These are phyloP conservation scores for Nyctereutes procyonoides DNA, from an alignment of 2,113 vertebrate species.

Conservation along the genomic window DNA sequence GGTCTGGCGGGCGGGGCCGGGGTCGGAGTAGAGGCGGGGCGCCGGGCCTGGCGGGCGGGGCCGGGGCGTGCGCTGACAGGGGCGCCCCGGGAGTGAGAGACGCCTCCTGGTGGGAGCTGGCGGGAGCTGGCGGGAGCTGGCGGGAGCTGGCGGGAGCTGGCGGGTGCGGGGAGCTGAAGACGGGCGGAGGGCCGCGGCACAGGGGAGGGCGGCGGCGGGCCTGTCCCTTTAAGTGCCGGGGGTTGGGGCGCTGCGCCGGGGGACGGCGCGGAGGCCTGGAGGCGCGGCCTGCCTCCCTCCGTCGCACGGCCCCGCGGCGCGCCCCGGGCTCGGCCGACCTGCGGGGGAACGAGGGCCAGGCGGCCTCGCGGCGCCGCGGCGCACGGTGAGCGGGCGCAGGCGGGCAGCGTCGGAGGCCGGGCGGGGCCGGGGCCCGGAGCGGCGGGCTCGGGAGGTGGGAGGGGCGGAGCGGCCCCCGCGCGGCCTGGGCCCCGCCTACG, in stretches of 20 bases:
- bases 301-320: not conserved
- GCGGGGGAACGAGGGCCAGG: not conserved
- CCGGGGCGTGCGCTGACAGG: not conserved
- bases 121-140: not conserved
- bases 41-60: fast-evolving
- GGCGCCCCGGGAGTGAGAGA: not conserved
- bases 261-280: not conserved
- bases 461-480: not conserved
- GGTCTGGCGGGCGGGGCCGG: fast-evolving
- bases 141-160: not conserved
- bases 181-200: not conserved
- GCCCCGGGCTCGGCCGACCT: not conserved
- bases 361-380: not conserved
- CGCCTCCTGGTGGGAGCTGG: constrained; percentile 18
- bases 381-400: constrained; percentile 47
- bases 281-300: constrained; percentile 13
- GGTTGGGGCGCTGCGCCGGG: not conserved
- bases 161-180: not conserved
- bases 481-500: not conserved
- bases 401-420: not conserved
- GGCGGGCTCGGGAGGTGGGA: not conserved
- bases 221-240: not conserved
- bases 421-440: not conserved
- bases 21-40: not conserved
- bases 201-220: not conserved